phyloP scores from a whole-genome alignment of 23 tunicate species.

The Phallusia fumigata region DNA sequence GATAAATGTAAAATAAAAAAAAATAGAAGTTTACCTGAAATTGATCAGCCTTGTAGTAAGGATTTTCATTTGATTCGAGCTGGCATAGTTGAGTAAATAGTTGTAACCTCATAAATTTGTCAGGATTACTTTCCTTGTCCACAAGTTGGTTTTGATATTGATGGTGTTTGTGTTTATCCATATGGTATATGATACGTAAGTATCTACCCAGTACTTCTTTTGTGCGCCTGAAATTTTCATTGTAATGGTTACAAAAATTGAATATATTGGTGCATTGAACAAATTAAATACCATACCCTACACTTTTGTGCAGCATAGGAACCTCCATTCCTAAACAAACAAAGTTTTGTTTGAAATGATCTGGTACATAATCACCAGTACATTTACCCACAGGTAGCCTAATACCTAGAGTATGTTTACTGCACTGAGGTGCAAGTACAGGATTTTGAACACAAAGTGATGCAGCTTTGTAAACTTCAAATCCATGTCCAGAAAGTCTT shows the following conservation, averaged over 20 bases:
- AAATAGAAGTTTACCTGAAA: neutral
- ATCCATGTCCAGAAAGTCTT: neutral
- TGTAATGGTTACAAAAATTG: too few species aligned
- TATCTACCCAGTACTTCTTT: neutral
- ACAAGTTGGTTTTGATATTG: neutral
- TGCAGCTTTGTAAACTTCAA: neutral
- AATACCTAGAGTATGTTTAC: neutral
- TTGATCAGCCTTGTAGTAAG: neutral
- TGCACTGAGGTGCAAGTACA: neutral
- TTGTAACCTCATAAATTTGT: neutral
- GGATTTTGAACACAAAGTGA: conserved; percentile 2
- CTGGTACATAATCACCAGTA: too few species aligned
- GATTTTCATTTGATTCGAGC: neutral
- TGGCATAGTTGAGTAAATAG: neutral
- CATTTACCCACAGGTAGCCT: too few species aligned
- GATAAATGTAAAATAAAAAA: neutral
- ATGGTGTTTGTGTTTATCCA: neutral
- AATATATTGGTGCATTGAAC: too few species aligned
- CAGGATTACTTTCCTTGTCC: neutral
- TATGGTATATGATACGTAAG: neutral
- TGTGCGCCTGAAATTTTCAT: neutral
- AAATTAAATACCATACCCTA: too few species aligned
- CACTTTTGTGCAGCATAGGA: too few species aligned
- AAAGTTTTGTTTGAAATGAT: too few species aligned
- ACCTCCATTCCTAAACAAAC: too few species aligned